Conservation (phyloP, 2,888 invertebrate species). For the Teinopalpus imperialis region DNA sequence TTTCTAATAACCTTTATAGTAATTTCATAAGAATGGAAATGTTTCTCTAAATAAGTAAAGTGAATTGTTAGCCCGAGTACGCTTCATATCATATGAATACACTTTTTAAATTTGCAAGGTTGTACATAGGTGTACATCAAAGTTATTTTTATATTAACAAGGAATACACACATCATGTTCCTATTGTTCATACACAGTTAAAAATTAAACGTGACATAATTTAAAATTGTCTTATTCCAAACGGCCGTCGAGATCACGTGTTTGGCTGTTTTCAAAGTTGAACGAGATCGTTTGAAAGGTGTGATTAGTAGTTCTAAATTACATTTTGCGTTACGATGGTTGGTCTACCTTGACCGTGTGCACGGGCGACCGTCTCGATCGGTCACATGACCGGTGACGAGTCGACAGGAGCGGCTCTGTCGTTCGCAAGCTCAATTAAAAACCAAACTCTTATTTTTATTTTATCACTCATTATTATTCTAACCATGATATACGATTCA, state of each 20-base stretch:
- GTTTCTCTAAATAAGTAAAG: not conserved
- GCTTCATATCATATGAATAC: too few relatives aligned
- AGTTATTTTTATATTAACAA: too few relatives aligned
- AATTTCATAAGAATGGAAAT: slow-evolving; percentile 16
- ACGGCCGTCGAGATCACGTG: not conserved
- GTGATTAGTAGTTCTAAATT: slow-evolving; percentile 30
- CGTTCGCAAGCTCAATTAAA: slow-evolving; percentile 10
- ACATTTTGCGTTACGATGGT: slow-evolving; percentile 33
- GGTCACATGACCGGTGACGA: slow-evolving; percentile 48
- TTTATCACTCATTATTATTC: slow-evolving; percentile 10
- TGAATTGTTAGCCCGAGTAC: too few relatives aligned
- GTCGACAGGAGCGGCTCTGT: slow-evolving; percentile 28
- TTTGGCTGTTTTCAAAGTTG: slow-evolving; percentile 14
- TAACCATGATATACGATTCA: too few relatives aligned
- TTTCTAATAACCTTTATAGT: slow-evolving; percentile 31
- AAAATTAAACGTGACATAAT: slow-evolving; percentile 6
- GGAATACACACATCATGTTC: too few relatives aligned
- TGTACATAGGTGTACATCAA: too few relatives aligned
- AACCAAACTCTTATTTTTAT: slow-evolving; percentile 6
- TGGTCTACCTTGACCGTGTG: slow-evolving; percentile 51
- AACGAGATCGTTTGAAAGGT: slow-evolving; percentile 28
- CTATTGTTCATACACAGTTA: not conserved
- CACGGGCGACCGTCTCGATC: slow-evolving; percentile 33
- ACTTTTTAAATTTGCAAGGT: too few relatives aligned
- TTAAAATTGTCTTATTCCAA: slow-evolving; percentile 2